phyloP scores from a whole-genome alignment of 2,113 vertebrate species.

The Pachycephala philippinensis region DNA sequence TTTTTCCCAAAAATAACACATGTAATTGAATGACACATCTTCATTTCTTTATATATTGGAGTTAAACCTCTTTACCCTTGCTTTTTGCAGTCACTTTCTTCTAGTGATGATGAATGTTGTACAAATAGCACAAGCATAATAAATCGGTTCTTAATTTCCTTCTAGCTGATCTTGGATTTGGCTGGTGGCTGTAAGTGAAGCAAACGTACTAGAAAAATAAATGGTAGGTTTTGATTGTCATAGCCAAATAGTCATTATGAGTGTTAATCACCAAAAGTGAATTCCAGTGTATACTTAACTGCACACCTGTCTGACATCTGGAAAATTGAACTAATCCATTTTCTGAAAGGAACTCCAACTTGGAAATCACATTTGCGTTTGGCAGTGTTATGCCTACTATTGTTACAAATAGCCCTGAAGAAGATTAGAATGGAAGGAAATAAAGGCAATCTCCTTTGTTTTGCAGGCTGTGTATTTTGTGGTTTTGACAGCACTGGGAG shows the following conservation, averaged over 20 bases:
- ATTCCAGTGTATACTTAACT: slow-evolving; percentile 64
- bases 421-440: slow-evolving; percentile 60
- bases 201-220: slow-evolving; percentile 64
- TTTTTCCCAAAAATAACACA: neutral
- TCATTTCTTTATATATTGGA: slow-evolving; percentile 47
- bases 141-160: slow-evolving; percentile 68
- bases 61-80: slow-evolving; percentile 46
- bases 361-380: slow-evolving; percentile 45
- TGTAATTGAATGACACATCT: slow-evolving; percentile 19
- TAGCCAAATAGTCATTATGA: slow-evolving; percentile 56
- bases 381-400: slow-evolving; percentile 40
- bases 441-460: slow-evolving; percentile 41
- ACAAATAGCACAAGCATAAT: slow-evolving; percentile 51
- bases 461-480: neutral
- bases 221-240: slow-evolving; percentile 56
- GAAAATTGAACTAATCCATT: slow-evolving; percentile 71
- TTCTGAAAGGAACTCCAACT: slow-evolving; percentile 55
- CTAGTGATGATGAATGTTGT: slow-evolving; percentile 60
- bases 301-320: slow-evolving; percentile 68
- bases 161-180: slow-evolving; percentile 49
- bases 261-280: slow-evolving; percentile 55
- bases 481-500: slow-evolving; percentile 1
- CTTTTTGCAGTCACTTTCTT: slow-evolving; percentile 50
- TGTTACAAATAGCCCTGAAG: slow-evolving; percentile 59
- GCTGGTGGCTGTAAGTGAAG: slow-evolving; percentile 51